Evolutionary conservation across 2,888 invertebrate genomes (phyloP).

Genomic region (Lepidocyrtoides sp.): DNA sequence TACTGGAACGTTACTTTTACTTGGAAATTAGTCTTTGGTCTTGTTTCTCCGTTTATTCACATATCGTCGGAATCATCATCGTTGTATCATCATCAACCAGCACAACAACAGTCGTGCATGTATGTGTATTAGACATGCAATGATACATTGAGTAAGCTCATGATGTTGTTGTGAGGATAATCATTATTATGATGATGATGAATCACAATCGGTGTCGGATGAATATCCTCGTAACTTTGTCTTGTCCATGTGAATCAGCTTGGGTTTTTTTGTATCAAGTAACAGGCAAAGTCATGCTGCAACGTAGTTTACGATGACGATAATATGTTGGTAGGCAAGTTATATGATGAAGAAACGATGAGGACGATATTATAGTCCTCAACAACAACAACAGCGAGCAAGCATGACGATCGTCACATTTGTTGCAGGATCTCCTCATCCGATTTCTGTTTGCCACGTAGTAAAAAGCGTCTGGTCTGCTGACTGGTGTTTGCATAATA

Average conservation of each 20-base stretch:
- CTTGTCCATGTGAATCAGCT: conserved; percentile 47
- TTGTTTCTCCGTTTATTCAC: no score
- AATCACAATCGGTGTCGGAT: conserved; percentile 5
- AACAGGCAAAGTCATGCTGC: conserved; percentile 34
- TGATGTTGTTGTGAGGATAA: no score
- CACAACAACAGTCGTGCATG: not conserved
- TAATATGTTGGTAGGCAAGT: not conserved
- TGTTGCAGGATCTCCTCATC: conserved; percentile 74
- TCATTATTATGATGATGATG: conserved; percentile 29
- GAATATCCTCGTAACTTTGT: not conserved
- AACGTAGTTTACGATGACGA: conserved; percentile 63
- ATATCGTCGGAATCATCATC: no score
- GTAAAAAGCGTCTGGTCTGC: conserved; percentile 56
- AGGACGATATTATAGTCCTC: not conserved
- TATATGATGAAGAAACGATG: not conserved
- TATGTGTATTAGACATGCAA: not conserved
- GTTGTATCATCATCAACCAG: not conserved
- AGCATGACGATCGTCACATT: conserved; percentile 54
- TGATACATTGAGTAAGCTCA: not conserved
- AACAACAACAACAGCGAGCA: not conserved
- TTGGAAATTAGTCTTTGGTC: not conserved
- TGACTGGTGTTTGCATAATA: conserved; percentile 53
- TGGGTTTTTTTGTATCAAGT: conserved; percentile 19
- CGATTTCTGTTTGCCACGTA: conserved; percentile 65
- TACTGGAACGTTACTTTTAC: conserved; percentile 24